Evolutionary conservation across 2,797 vertebrate species (phyloP).

Genomic region (Geotrypetes seraphini): DNA sequence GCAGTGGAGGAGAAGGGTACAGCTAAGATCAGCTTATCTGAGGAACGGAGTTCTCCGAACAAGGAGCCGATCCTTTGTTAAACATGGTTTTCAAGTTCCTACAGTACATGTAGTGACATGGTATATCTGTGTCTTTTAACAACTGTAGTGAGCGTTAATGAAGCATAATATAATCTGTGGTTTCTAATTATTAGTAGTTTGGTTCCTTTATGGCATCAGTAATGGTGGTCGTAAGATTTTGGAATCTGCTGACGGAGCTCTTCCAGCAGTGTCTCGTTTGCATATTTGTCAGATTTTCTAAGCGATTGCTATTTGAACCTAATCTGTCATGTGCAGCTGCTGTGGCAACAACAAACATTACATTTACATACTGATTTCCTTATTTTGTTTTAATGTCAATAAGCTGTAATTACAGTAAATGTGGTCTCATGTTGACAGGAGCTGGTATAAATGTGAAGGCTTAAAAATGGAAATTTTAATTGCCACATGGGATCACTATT

Average conservation of each 20-base stretch:
- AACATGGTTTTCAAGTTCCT: conserved; percentile 22
- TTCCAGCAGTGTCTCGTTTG: conserved; percentile 69
- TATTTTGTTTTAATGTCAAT: conserved; percentile 99
- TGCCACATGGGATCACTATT: conserved; percentile 79
- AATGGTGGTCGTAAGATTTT: conserved; percentile 32
- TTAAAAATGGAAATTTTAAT: conserved; percentile 95
- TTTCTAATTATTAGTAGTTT: conserved; percentile 39
- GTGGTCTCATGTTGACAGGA: conserved; percentile 98
- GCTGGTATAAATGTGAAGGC: conserved; percentile 92
- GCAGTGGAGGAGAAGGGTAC: too few relatives aligned
- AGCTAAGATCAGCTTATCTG: too few relatives aligned
- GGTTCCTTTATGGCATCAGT: conserved; percentile 43
- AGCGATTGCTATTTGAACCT: conserved; percentile 65
- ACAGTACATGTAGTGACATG: conserved; percentile 29
- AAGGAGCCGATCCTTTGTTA: conserved; percentile 16
- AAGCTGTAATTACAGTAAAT: conserved; percentile 99
- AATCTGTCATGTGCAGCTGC: conserved; percentile 74
- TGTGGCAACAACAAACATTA: conserved; percentile 99
- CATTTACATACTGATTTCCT: conserved; percentile 99
- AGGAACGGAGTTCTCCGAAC: too few relatives aligned
- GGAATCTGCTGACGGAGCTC: conserved; percentile 51
- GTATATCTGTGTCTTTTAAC: conserved; percentile 31
- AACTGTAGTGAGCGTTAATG: conserved; percentile 58
- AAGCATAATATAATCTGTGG: conserved; percentile 40
- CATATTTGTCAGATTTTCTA: conserved; percentile 67